Conservation (phyloP, 1,140 invertebrate species). For the Hyles vespertilio region DNA sequence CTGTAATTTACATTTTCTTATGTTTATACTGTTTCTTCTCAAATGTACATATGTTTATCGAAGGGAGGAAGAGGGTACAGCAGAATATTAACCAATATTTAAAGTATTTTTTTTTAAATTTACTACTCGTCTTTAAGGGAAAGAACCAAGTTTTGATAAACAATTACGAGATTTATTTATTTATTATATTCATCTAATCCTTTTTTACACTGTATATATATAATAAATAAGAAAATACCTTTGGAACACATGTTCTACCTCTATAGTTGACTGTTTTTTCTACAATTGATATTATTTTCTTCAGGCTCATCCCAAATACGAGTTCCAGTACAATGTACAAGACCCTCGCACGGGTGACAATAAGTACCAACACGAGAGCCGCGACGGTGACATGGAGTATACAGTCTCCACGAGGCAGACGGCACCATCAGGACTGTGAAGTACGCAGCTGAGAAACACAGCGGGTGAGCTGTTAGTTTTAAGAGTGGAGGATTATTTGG, state of each 20-base stretch:
- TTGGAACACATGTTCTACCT: too few relatives aligned
- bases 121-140: neutral
- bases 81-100: neutral
- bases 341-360: constrained; percentile 78
- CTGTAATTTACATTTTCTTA: too few relatives aligned
- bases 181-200: too few relatives aligned
- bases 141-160: neutral
- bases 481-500: too few relatives aligned
- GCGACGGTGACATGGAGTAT: constrained; percentile 78
- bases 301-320: constrained; percentile 77
- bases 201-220: neutral
- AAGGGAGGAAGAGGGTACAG: too few relatives aligned
- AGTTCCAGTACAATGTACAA: constrained; percentile 78
- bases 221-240: too few relatives aligned
- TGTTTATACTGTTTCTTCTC: too few relatives aligned
- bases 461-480: constrained; percentile 38
- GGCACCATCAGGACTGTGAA: constrained; percentile 76
- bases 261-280: neutral
- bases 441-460: constrained; percentile 73
- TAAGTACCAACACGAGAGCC: constrained; percentile 77
- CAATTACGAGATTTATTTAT: neutral
- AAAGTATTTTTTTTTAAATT: neutral
- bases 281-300: neutral
- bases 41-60: too few relatives aligned
- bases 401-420: constrained; percentile 76